Evolutionary conservation across 2,113 vertebrate genomes (phyloP), one percentile per base, ranked within the genome.

Genomic region (Lepidothrix coronata): DNA sequence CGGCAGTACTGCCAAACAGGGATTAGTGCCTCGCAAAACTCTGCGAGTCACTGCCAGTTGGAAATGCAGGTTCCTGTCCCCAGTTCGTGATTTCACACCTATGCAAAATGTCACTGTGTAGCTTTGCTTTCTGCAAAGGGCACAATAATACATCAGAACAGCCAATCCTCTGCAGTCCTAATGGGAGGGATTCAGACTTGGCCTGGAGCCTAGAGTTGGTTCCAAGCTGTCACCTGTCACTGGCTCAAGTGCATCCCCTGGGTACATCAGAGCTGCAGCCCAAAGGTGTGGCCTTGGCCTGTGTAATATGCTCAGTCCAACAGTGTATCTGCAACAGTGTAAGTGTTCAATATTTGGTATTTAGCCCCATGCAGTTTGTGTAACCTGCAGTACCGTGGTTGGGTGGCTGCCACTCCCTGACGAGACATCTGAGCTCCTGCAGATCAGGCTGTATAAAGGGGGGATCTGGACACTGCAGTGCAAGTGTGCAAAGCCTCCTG

Each of bases 251-350:
- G 44, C 19, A 16, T 62, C 39, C 52, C 49, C 13, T 54, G 62
- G 28, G 25, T 63, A 4, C 30, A 9, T 30, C 75, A 24, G 74
- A 78, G 66, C 74, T 81, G 23, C 43, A 19, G 33, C 43, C 63
- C 25, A 17, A 23, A 71, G 65, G 51, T 33, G 43, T 74, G 71
- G 17, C 35, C 55, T 51, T 0, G 0, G 39, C 71, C 52, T 2
- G 0, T 28, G 1, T 5, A 0, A 2, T 51, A 25, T 30, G 3
- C 66, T 59, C 22, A 8, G 46, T 17, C 85, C 35, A 35, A 0
- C 22, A 23, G 2, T 15, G 4, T 33, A 6, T 20, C 58, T 66
- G 70, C 75, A 31, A 35, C 6, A 0, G 22, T 33, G 66, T 1
- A 4, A 41, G 7, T 20, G 19, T 49, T 90, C 43, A 24, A 20